phyloP scores from a whole-genome alignment of 92 coral and sea anemone genomes.

The Montipora capitata region DNA sequence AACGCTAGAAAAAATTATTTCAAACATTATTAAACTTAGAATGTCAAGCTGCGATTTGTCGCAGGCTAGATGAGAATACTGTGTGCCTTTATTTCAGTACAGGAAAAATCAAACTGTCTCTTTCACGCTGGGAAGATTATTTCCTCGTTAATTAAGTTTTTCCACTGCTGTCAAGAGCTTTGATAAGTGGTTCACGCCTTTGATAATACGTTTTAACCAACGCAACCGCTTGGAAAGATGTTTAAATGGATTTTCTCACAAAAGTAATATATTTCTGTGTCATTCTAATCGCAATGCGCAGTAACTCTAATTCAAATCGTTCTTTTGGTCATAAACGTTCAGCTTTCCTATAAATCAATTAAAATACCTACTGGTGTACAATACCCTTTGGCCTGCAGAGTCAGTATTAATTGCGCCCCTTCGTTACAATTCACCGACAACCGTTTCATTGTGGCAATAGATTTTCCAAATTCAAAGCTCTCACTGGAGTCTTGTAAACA shows the following conservation, averaged over 20 bases:
- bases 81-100: conserved; percentile 68
- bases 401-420: conserved; percentile 19
- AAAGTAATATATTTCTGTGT: conserved; percentile 8
- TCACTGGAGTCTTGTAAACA: conserved; percentile 43
- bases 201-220: conserved; percentile 13
- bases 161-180: conserved; percentile 23
- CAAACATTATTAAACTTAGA: conserved; percentile 84
- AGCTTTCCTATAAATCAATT: conserved; percentile 4
- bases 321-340: conserved; percentile 7
- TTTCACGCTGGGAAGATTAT: conserved; percentile 73
- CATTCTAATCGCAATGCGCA: conserved; percentile 1
- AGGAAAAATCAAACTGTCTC: conserved; percentile 34
- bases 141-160: conserved; percentile 72
- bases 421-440: conserved; percentile 13
- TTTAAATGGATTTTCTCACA: conserved; percentile 11
- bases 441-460: conserved; percentile 34
- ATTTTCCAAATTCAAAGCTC: conserved; percentile 31
- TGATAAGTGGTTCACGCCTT: conserved; percentile 37
- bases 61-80: conserved; percentile 80
- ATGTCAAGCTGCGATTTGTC: conserved; percentile 82
- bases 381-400: conserved; percentile 39
- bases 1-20: conserved; percentile 53
- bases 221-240: conserved; percentile 2
- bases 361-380: not conserved
- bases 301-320: conserved; percentile 13